Base-by-base conservation (phyloP, 2,797 vertebrate species). In the Semotilus atromaculatus region DNA sequence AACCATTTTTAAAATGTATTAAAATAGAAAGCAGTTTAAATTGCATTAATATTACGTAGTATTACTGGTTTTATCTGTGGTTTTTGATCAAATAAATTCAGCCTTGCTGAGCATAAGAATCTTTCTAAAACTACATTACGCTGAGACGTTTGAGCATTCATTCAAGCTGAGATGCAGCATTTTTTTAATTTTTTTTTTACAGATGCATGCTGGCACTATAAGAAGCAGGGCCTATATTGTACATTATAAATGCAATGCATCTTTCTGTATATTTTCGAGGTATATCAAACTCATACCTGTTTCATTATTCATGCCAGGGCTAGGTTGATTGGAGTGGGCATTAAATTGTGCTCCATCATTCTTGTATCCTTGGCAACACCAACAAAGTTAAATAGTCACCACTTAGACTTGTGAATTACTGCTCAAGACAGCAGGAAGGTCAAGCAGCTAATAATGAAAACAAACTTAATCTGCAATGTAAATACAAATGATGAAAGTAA, bases 361-460 rank as follows among this genome's bases (percentile, higher is more conserved):
- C 14, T 67, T 67, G 74, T 70, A 58, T 71, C 82, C 74, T 84
- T 84, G 74, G 82, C 51, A 84, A 84, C 82, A 78, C 74, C 38
- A 84, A 78, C 51, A 70, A 82, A 26, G 38, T 48, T 64, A 55
- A 73, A 75, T 77, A 58, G 74, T 70, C 19, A 18, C 7, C 48
- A 68, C 34, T 83, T 68, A 84, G 62, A 77, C 73, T 31, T 58
- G 51, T 53, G 34, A 34, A 78, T 70, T 78, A 43, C 26, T 68
- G 82, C 73, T 53, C 8, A 78, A 77, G 64, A 77, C 48, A 19
- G 64, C 36, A 58, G 48, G 48, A 70, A 84, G 74, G 82, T 78
- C 82, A 70, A 77, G 51, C 77, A 68, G 51, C 26, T 77, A 77
- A 84, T 76, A 58, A 68, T 45, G 36, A 58, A 58, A 84, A 76